Percentiles rank a stretch among this genome's conserved stretches.
Evolutionary conservation across 2,888 invertebrate species (phyloP).

Genomic region (Artemia sinica): DNA sequence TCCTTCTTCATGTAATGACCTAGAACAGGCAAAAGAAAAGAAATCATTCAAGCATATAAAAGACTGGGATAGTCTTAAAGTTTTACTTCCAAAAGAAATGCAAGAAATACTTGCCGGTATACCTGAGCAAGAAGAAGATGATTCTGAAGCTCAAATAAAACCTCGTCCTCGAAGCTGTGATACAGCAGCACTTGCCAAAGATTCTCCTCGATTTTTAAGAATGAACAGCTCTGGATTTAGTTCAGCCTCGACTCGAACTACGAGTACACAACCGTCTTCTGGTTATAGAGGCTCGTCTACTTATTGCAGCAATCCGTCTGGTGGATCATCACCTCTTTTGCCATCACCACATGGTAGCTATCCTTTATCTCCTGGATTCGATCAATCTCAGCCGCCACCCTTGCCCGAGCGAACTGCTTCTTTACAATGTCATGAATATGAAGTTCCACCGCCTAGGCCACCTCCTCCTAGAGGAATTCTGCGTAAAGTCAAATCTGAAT

Average conservation of each 20-base stretch:
- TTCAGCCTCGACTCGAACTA: constrained; percentile 46
- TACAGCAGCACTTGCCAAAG: constrained; percentile 19
- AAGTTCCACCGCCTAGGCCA: constrained; percentile 46
- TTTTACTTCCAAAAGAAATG: constrained; percentile 68
- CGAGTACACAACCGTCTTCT: constrained; percentile 59
- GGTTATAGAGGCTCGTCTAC: constrained; percentile 73
- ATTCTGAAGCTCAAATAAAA: constrained; percentile 21
- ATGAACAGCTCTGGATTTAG: constrained; percentile 34
- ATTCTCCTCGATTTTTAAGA: constrained; percentile 9
- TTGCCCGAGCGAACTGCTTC: constrained; percentile 51
- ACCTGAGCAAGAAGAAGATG: constrained; percentile 14
- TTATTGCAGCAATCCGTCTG: constrained; percentile 7
- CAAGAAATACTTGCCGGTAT: constrained; percentile 43
- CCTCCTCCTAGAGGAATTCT: constrained; percentile 54
- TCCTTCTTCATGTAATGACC: constrained; percentile 62
- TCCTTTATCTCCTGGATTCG: constrained; percentile 41
- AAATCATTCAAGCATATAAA: constrained; percentile 65
- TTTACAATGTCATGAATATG: constrained; percentile 38
- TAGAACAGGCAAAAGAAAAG: constrained; percentile 54
- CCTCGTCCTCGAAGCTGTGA: constrained; percentile 23
- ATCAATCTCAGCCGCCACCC: constrained; percentile 43
- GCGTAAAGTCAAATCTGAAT: constrained; percentile 38
- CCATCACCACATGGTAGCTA: constrained; percentile 39
- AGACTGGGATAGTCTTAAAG: constrained; percentile 83
- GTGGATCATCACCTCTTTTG: constrained; percentile 16